Percentiles rank a stretch among this genome's conserved stretches.
Evolutionary conservation across 2,797 vertebrate genomes (phyloP).

Genomic region (Rhinoraja longicauda): DNA sequence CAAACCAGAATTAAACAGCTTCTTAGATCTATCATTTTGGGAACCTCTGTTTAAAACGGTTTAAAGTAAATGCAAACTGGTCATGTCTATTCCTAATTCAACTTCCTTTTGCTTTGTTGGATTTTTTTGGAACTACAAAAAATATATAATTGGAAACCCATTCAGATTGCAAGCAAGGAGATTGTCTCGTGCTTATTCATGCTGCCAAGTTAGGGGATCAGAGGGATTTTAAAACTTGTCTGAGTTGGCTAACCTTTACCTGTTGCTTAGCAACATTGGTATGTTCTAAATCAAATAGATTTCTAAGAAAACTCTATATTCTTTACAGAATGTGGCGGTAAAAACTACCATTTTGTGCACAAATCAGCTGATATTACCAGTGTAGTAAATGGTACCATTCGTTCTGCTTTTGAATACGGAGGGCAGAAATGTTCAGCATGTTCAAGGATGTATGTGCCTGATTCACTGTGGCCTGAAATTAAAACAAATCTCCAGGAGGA

Average conservation of each 20-base stretch:
- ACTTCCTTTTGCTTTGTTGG: background rate
- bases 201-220: background rate
- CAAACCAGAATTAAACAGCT: background rate
- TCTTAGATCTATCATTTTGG: background rate
- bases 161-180: background rate
- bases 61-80: background rate
- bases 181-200: background rate
- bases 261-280: background rate
- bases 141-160: background rate
- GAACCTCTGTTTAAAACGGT: background rate
- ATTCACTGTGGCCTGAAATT: conserved; percentile 78
- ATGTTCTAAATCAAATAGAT: background rate
- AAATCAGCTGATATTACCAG: conserved; percentile 71
- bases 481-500: conserved; percentile 70
- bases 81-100: background rate
- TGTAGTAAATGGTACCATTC: conserved; percentile 78
- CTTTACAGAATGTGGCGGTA: conserved; percentile 82
- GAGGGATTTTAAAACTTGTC: background rate
- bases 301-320: background rate
- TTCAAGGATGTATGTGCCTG: conserved; percentile 82
- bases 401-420: conserved; percentile 86
- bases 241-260: background rate
- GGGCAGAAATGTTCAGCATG: conserved; percentile 96
- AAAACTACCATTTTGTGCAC: conserved; percentile 95
- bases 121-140: background rate